Evolutionary conservation across 2,888 invertebrate genomes (phyloP), one percentile per base, ranked within the genome.

Genomic region (Torymus texanus): DNA sequence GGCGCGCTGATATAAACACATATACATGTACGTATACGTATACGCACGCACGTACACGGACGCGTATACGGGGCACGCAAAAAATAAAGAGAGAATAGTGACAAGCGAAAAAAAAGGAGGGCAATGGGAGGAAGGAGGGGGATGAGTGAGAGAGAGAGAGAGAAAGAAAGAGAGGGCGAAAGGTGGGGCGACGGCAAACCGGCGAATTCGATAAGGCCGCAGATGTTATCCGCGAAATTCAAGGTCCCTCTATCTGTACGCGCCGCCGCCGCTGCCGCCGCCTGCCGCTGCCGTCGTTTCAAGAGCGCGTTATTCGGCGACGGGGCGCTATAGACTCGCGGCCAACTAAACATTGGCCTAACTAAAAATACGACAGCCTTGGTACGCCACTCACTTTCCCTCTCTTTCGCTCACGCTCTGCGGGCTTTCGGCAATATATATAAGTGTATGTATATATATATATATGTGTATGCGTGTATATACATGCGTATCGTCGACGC

Each of bases 151-250:
- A 2, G 67, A 12, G 56, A 66, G 55, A 59, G 55, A 4, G n/a
- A 41, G 50, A 18, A 29, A 58, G 18, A 4, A 65, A 70, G 56
- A 55, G 73, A 62, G 72, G 14, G 72, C 66, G 21, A 68, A 56
- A 65, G 65, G 58, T 71, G 75, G 71, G 70, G 79, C 81, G 82
- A 83, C 84, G 81, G 78, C 79, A 83, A 83, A 82, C 8, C 58
- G 56, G 67, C 67, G 70, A 66, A 53, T 72, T 84, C 87, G 90
- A 90, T 90, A 90, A 90, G 88, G 85, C 84, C 84, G 87, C 90
- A 90, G 90, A 90, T 90, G 89, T 89, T 90, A 90, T 90, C 90
- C 90, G 87, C 87, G 82, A 88, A 89, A 87, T 90, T 90, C 90
- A 90, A 90, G 90, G 90, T 89, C 89, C 83, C 85, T 88, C 88